Evolutionary conservation across 2,888 invertebrate genomes (phyloP), one percentile per base, ranked within the genome.

Genomic region (Euplagia quadripunctaria): DNA sequence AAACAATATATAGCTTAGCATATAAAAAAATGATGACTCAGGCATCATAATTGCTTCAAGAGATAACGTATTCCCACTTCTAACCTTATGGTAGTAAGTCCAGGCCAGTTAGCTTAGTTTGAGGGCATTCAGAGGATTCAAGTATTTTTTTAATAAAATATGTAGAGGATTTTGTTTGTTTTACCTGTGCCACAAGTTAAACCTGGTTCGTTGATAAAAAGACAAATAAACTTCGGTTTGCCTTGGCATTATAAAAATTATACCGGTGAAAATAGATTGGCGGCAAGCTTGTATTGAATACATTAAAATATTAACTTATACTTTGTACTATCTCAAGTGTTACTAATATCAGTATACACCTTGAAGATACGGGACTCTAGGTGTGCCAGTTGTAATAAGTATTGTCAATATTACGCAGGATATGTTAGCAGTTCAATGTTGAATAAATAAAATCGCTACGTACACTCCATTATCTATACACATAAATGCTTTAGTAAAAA

Each of bases 341-440:
- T 66, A 75, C 68, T 31, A 68, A 42, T 80, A 82, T 85, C 82
- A 78, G 83, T 77, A 74, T 76, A 65, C 75, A 75, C 83, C 70
- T 82, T 31, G 46, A 73, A 74, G 63, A 72, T 76, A 74, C 75
- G 73, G 49, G 70, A 76, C 58, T 71, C 68, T 80, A 80, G 78
- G 77, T 72, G 79, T 71, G 73, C 70, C 70, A 72, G 42, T 76
- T 76, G 41, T 76, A 61, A 61, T 71, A 73, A 74, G 66, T 55
- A 73, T 46, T 67, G 74, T 76, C 70, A 77, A 74, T 79, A 72
- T 51, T 72, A 41, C n/a, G 58, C 43, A 64, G 74, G 82, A 77
- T 73, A 73, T 68, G 65, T 42, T 72, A 82, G 80, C 72, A 64
- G 8, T 51, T 81, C 73, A 73, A 69, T 69, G 69, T 52, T 17